A percentile compares a stretch with the other conserved stretches of the same genome.
These are phyloP conservation scores for Xenus cinereus DNA, from an alignment of 2,113 vertebrate species.

Conservation along the genomic window DNA sequence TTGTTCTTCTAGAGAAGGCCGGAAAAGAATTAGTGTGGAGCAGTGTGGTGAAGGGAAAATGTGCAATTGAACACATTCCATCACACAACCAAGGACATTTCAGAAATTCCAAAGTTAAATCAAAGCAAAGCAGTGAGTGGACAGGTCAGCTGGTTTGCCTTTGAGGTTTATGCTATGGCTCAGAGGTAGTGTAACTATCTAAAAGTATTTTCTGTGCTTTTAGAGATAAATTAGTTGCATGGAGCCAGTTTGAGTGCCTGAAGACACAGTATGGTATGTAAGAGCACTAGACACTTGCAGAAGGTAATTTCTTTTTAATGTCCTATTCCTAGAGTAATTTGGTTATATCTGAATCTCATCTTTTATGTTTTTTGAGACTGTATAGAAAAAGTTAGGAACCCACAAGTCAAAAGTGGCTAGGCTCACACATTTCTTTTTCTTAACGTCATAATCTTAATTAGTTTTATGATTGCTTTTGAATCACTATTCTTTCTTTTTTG, in stretches of 20 bases:
- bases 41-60: background rate
- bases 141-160: background rate
- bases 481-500: background rate
- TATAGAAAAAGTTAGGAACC: background rate
- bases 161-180: background rate
- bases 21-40: background rate
- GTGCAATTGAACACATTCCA: background rate
- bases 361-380: background rate
- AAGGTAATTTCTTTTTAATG: background rate
- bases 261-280: background rate
- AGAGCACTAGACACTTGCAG: background rate
- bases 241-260: background rate
- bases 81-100: background rate
- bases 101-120: background rate
- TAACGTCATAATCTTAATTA: background rate
- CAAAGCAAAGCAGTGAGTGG: background rate
- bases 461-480: background rate
- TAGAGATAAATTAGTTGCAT: background rate
- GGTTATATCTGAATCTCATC: background rate
- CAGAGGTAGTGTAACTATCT: background rate
- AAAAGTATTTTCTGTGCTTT: background rate
- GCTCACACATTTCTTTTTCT: background rate
- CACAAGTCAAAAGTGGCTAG: background rate
- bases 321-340: background rate
- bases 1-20: background rate